Conservation (phyloP, 2,797 vertebrate genomes). For the Rousettus madagascariensis region DNA sequence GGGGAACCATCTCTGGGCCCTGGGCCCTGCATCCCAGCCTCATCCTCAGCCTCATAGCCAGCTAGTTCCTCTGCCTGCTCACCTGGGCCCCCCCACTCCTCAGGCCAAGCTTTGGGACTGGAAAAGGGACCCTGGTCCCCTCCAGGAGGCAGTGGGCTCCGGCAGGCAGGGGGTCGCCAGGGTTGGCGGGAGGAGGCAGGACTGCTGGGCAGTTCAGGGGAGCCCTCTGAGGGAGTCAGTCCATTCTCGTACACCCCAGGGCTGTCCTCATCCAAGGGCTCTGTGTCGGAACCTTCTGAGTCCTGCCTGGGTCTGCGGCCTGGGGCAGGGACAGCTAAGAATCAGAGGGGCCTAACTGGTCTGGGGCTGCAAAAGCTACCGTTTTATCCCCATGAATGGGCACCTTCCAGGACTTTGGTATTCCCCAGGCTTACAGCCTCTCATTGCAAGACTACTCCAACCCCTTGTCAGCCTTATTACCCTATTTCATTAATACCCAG, state of each 20-base stretch:
- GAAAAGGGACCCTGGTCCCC: constrained; percentile 76
- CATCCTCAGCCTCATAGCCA: constrained; percentile 81
- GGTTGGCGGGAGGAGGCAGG: constrained; percentile 79
- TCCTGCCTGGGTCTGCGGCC: constrained; percentile 77
- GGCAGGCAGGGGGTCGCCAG: constrained; percentile 76
- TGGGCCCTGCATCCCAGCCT: constrained; percentile 72
- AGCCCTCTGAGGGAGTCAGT: constrained; percentile 82
- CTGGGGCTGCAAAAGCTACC: not conserved
- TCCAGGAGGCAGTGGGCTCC: constrained; percentile 73
- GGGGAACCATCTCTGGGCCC: constrained; percentile 70
- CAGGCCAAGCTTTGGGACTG: constrained; percentile 77
- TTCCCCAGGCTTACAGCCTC: not conserved
- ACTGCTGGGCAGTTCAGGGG: constrained; percentile 83
- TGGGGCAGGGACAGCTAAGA: constrained; percentile 40
- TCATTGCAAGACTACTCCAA: not conserved
- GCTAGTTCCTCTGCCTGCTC: constrained; percentile 77
- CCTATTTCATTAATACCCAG: not conserved
- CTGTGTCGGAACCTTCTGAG: constrained; percentile 81
- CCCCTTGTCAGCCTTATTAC: not conserved
- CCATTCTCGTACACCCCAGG: constrained; percentile 82
- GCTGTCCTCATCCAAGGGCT: constrained; percentile 80
- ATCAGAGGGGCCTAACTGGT: constrained; percentile 50
- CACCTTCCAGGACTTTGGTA: not conserved
- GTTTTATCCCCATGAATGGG: not conserved
- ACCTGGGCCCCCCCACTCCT: constrained; percentile 77